Evolutionary conservation across 2,888 invertebrate genomes (phyloP).

Genomic region (Stenotaenia linearis): DNA sequence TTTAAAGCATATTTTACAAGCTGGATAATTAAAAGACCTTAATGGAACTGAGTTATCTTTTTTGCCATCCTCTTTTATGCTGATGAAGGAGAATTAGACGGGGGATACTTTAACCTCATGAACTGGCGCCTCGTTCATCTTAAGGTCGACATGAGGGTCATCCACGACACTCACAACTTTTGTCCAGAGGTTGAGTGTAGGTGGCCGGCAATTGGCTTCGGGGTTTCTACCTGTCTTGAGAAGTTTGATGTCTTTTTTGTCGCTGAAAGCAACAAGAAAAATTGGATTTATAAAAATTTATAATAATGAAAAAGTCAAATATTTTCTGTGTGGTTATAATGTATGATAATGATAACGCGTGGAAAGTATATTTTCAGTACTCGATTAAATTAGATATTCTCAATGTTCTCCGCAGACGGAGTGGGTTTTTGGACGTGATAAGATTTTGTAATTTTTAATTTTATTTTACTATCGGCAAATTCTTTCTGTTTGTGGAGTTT

Average conservation of each 20-base stretch:
- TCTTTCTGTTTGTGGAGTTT: no score
- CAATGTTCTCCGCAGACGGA: no score
- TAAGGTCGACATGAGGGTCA: background rate
- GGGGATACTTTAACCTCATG: background rate
- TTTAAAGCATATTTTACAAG: background rate
- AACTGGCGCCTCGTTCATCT: slow-evolving; percentile 15
- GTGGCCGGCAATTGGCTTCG: background rate
- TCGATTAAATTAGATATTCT: no score
- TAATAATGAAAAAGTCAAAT: background rate
- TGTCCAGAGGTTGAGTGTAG: background rate
- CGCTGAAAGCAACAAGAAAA: background rate
- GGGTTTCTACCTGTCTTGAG: background rate
- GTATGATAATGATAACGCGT: no score
- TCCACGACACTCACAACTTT: background rate
- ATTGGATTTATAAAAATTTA: background rate
- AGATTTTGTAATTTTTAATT: no score
- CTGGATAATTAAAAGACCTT: slow-evolving; percentile 14
- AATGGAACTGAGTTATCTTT: background rate
- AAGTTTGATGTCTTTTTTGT: background rate
- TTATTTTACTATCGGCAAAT: no score
- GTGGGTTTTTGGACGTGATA: no score
- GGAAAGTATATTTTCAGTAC: no score
- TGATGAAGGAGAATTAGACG: background rate
- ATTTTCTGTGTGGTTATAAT: no score
- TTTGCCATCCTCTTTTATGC: background rate